A percentile compares a stretch with the other conserved stretches of the same genome.
Evolutionary conservation across 2,888 invertebrate species (phyloP).

Genomic region (Cosmorhoe ocellata): DNA sequence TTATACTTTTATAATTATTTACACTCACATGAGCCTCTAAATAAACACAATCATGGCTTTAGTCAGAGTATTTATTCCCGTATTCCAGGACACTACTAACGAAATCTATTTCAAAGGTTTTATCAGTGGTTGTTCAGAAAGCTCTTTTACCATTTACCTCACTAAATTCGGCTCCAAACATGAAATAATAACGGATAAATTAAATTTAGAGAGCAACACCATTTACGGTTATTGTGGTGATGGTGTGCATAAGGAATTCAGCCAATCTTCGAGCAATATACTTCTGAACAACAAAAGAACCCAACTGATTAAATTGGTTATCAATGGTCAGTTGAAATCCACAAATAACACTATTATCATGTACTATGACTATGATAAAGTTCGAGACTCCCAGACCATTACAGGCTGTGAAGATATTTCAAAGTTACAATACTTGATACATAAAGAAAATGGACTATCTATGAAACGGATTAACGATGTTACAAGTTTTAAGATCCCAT

Average conservation of each 20-base stretch:
- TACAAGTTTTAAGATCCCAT: constrained; percentile 39
- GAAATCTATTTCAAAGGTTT: constrained; percentile 56
- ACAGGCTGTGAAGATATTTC: constrained; percentile 49
- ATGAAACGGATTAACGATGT: constrained; percentile 22
- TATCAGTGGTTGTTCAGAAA: constrained; percentile 24
- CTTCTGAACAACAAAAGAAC: constrained; percentile 37
- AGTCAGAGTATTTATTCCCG: constrained; percentile 54
- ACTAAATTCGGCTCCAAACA: constrained; percentile 45
- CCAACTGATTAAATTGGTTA: constrained; percentile 44
- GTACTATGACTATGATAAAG: constrained; percentile 60
- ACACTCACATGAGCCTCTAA: too few relatives aligned
- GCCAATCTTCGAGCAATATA: constrained; percentile 41
- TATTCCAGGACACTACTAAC: constrained; percentile 33
- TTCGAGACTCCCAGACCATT: constrained; percentile 62
- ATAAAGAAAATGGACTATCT: constrained; percentile 39
- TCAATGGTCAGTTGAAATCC: constrained; percentile 44
- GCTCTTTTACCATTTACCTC: constrained; percentile 52
- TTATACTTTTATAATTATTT: too few relatives aligned
- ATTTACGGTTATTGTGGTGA: constrained; percentile 53
- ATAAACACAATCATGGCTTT: constrained; percentile 21
- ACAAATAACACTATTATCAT: constrained; percentile 53
- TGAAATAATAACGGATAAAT: constrained; percentile 31
- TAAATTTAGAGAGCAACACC: constrained; percentile 28
- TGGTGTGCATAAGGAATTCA: constrained; percentile 23
- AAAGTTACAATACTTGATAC: constrained; percentile 53